Conservation (phyloP, 1,140 invertebrate species). For the Drosophila sechellia region DNA sequence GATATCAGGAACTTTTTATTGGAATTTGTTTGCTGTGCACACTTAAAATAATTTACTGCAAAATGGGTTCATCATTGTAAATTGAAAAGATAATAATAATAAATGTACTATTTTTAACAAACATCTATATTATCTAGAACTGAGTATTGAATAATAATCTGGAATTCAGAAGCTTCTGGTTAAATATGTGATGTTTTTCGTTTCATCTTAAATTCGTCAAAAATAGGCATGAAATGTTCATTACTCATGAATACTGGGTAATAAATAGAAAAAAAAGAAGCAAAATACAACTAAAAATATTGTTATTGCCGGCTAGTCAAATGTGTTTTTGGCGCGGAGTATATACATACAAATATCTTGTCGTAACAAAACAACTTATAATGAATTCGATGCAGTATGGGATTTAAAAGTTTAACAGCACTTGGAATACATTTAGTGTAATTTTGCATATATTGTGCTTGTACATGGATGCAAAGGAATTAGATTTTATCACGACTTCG, state of each 20-base stretch:
- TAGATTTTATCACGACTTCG: background rate
- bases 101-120: background rate
- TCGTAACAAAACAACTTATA: background rate
- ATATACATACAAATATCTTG: background rate
- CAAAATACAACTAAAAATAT: background rate
- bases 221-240: background rate
- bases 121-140: background rate
- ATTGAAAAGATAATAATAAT: background rate
- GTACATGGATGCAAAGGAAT: background rate
- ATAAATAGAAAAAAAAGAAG: background rate
- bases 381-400: background rate
- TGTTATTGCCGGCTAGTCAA: background rate
- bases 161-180: too few relatives aligned
- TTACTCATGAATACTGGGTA: background rate
- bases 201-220: background rate
- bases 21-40: background rate
- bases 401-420: background rate
- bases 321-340: background rate
- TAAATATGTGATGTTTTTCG: background rate
- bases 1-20: background rate
- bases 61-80: background rate
- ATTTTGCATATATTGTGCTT: background rate
- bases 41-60: slow-evolving; percentile 3
- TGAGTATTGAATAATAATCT: too few relatives aligned
- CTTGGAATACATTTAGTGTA: background rate